Conservation (phyloP, 2,888 invertebrate genomes). For the Stenoptilia bipunctidactyla region DNA sequence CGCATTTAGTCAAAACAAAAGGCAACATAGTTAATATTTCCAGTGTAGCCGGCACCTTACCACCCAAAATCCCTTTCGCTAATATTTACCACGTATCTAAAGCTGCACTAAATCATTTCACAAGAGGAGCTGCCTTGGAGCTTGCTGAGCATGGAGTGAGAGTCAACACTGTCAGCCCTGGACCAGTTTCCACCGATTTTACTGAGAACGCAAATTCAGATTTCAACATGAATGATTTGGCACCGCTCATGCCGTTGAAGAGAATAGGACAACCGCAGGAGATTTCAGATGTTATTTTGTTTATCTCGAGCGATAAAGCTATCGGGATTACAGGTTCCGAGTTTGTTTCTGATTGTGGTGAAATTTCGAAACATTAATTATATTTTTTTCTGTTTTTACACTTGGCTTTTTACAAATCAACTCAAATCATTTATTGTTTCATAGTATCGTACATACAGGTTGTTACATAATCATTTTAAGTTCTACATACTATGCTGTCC, state of each 20-base stretch:
- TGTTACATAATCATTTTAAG: too few species aligned
- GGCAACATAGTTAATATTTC: conserved; percentile 21
- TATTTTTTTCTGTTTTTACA: too few species aligned
- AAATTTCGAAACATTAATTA: neutral
- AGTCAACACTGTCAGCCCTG: conserved; percentile 80
- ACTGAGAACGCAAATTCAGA: neutral
- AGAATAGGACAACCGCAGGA: conserved; percentile 18
- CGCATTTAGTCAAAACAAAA: conserved; percentile 18
- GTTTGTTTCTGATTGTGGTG: conserved; percentile 20
- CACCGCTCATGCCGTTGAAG: conserved; percentile 9
- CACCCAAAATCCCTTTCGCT: conserved; percentile 2
- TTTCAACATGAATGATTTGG: neutral
- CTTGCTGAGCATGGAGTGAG: conserved; percentile 69
- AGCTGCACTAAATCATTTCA: conserved; percentile 76
- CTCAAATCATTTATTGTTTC: too few species aligned
- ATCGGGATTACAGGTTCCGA: conserved; percentile 21
- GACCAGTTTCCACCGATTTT: conserved; percentile 64
- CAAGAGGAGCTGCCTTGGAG: conserved; percentile 77
- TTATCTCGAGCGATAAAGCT: conserved; percentile 20
- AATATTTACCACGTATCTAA: conserved; percentile 18
- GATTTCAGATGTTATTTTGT: conserved; percentile 20
- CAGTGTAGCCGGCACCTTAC: conserved; percentile 13
- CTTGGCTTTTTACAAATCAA: too few species aligned
- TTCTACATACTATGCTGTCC: too few species aligned
- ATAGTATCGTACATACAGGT: too few species aligned